Base-by-base conservation (phyloP, 2,888 invertebrate genomes). In the Oscheius onirici region DNA sequence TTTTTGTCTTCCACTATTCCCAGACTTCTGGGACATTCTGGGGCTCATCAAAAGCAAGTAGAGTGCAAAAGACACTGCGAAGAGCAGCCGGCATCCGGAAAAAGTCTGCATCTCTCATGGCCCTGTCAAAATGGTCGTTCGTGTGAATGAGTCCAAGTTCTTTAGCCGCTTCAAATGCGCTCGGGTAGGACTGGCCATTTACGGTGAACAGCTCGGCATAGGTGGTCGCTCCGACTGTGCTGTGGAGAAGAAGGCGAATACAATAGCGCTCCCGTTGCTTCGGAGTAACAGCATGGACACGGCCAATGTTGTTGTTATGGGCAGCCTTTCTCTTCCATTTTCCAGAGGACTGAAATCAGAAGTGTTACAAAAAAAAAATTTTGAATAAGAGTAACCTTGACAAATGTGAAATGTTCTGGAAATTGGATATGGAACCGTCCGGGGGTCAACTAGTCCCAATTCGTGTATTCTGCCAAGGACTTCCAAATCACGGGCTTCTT, bases 11-110 rank as follows among this genome's bases (percentile, higher is more conserved):
- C n/a, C 20, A 69, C 34, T 43, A 57, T 24, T 58, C 8, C 71
- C 71, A 74, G 1, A 74, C n/a, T 46, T n/a, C 41, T 11, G 46
- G 46, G 1, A 34, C 49, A 26, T 55, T 17, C 17, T 41, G 13
- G n/a, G 68, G 13, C 3, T 52, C 68, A 3, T 41, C 52, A 43
- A 61, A 75, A 6, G 22, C 22, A 0, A 71, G 13, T 3, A 73
- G 41, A 28, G 58, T 49, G 1, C 28, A 61, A 40, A 75, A 75
- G 26, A 73, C 10, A 5, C 58, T 20, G 52, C 73, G 44, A 1
- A 75, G 20, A 44, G 63, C 63, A 15, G 58, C 61, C 1, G 72
- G 75, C 72, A 75, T 72, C 17, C 66, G 40, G 46, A 44, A 63
- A 15, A 44, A 15, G 22, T 3, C 10, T n/a, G 65, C 65, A n/a